Base-by-base conservation (phyloP, 1,140 invertebrate genomes). In the roundworm (Caenorhabditis elegans) region DNA sequence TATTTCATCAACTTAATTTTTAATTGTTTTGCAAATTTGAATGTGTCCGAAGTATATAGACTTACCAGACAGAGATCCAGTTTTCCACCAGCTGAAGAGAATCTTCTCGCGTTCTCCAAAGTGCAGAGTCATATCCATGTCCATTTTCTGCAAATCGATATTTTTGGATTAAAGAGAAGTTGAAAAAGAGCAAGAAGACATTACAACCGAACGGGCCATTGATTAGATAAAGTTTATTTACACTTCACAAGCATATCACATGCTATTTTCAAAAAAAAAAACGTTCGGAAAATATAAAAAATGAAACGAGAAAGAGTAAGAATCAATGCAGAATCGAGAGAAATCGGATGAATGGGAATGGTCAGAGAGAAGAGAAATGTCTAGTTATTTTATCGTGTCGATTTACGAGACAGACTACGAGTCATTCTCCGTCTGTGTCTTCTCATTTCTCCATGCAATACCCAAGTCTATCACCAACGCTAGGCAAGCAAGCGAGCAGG, bases 51-150 rank as follows among this genome's bases (percentile, higher is more conserved):
- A 39, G 3, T n/a, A n/a, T 2, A 8, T n/a, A 24, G 11, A 43
- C 75, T 53, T 15, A 78, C 76, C 77, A 49, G 34, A 55, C 17
- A 53, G 26, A 1, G 46, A 51, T 34, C 77, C 77, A 78, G 77
- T 78, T 53, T 78, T 78, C 77, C 77, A 78, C 77, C 77, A 78
- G 2, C 6, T 31, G 46, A 78, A 78, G 24, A 78, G 77, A 53
- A 81, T 77, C 6, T 51, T 60, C 48, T 81, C 80, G 22, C 60
- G 36, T 36, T 81, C 80, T 26, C 80, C 49, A 36, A 81, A 81
- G 46, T 81, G 80, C 13, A 81, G 22, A 26, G 39, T 47, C 80
- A 81, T 81, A 22, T 53, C 60, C 80, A 80, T 80, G 36, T 70
- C 60, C 60, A 70, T 70, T 22, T 8, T 0, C 60, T 70, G 34